Base-by-base conservation (phyloP, 2,797 vertebrate species). In the Hyperoplus lanceolatus region DNA sequence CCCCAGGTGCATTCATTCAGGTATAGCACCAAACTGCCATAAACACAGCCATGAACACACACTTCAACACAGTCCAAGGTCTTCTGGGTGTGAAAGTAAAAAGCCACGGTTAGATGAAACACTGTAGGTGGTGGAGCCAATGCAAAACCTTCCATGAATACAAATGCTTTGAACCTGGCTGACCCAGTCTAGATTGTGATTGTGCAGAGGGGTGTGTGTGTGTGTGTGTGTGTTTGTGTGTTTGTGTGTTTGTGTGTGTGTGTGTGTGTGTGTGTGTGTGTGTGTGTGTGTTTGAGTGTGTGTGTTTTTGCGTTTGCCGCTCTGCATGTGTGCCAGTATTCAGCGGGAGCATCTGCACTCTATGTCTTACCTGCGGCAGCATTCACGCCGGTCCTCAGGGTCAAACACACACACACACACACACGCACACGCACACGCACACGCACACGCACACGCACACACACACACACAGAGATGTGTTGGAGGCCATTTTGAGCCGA, bases 61-160 rank as follows among this genome's bases (percentile, higher is more conserved):
- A 90, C 90, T 86, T 81, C 77, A 84, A 79, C 82, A 85, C 81
- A 82, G 80, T 79, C 84, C 90, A 91, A 91, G 87, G 89, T 91
- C 90, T 87, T 91, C 78, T 77, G 80, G 89, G 89, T 84, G 80
- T 79, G 83, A 90, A 87, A 90, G 90, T 69, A 89, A 84, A 93
- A 87, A 90, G 85, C 82, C 87, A 89, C 79, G 80, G 92, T 89
- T 81, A 91, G 90, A 91, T 88, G 87, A 88, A 93, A 87, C 91
- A 91, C 93, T 92, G 92, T 91, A 92, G 92, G 91, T 93, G 92
- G 92, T 88, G 88, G 78, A 94, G 88, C 90, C 90, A 84, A 92
- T 92, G 93, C 91, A 93, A 94, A 94, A 92, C 86, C 91, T 75
- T 87, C 84, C 76, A 93, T 94, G 93, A 94, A 95, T 94, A 94